Percentiles rank a stretch among this genome's conserved stretches.
Evolutionary conservation across 2,113 vertebrate genomes (phyloP).

Genomic region (Turnix velox): DNA sequence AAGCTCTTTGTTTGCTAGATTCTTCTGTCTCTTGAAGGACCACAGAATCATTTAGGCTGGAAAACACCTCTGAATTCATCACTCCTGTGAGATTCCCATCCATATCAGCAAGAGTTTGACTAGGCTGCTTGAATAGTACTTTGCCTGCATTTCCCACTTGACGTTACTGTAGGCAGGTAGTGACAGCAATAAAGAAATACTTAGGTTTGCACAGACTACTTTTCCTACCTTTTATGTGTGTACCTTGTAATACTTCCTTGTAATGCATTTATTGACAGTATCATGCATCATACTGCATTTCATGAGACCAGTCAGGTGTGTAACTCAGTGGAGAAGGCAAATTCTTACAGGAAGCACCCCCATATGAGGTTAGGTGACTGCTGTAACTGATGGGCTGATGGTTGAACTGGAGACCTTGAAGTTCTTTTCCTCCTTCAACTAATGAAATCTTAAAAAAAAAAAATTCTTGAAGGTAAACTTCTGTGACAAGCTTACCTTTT

Average conservation of each 20-base stretch:
- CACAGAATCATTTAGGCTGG: not conserved
- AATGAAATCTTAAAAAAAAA: not conserved
- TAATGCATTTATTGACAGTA: not conserved
- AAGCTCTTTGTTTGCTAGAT: not conserved
- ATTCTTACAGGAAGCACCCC: not conserved
- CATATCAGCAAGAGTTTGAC: not conserved
- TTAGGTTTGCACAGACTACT: not conserved
- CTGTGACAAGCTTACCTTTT: not conserved
- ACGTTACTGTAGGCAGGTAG: not conserved
- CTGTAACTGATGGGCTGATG: not conserved
- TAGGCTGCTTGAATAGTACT: not conserved
- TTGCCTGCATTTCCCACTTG: not conserved
- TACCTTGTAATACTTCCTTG: not conserved
- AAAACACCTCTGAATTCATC: not conserved
- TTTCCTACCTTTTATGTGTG: not conserved
- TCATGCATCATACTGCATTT: not conserved
- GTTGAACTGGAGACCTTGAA: not conserved
- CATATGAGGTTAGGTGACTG: not conserved
- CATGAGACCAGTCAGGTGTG: not conserved
- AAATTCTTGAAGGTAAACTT: not conserved
- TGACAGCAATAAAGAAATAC: not conserved
- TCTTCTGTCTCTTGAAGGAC: not conserved
- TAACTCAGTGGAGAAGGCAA: not conserved
- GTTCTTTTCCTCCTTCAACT: not conserved
- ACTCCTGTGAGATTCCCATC: not conserved